These are phyloP conservation scores for Meriones psammophilus DNA, from an alignment of 2,797 vertebrate species.

Conservation along the genomic window DNA sequence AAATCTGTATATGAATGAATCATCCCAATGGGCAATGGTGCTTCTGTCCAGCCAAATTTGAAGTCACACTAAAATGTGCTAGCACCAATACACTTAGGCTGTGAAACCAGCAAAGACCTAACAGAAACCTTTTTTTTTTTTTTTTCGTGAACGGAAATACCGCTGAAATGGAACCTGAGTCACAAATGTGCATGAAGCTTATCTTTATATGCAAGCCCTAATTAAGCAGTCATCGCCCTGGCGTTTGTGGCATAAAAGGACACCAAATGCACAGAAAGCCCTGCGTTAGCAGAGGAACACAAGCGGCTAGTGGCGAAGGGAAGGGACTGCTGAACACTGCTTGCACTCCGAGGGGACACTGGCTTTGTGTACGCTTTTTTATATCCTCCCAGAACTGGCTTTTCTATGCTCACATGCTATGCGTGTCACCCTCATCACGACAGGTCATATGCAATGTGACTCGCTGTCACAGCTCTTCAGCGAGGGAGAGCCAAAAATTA, in stretches of 20 bases:
- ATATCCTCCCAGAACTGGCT: not conserved
- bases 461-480: slow-evolving; percentile 63
- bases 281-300: not conserved
- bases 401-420: not conserved
- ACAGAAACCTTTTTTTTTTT: not conserved
- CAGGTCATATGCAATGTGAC: slow-evolving; percentile 69
- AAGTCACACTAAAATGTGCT: not conserved
- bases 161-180: not conserved
- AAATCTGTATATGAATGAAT: not conserved
- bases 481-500: slow-evolving; percentile 83
- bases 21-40: not conserved
- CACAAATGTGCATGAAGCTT: not conserved
- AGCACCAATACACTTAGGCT: not conserved
- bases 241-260: not conserved
- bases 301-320: not conserved
- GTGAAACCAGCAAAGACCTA: not conserved
- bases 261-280: accelerated
- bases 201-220: not conserved
- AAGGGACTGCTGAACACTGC: too few relatives aligned
- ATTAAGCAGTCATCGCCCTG: not conserved
- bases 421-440: slow-evolving; percentile 53
- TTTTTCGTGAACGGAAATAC: not conserved
- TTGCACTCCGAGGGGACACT: not conserved
- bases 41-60: not conserved
- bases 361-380: not conserved